Conservation (phyloP, 2,797 vertebrate species). For the Rhinella marina region DNA sequence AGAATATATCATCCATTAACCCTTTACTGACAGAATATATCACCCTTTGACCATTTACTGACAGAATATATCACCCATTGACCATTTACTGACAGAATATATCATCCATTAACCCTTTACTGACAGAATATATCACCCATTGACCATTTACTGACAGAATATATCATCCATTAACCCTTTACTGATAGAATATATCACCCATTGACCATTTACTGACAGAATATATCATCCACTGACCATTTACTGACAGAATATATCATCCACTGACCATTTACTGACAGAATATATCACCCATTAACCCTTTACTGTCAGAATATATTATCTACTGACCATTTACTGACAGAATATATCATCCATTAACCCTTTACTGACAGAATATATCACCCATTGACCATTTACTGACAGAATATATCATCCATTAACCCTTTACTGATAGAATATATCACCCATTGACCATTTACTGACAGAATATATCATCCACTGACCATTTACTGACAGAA, state of each 20-base stretch:
- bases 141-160: background rate
- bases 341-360: background rate
- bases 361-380: background rate
- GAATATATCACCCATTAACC: no score
- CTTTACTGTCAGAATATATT: no score
- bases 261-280: no score
- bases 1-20: background rate
- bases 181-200: background rate
- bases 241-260: no score
- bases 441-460: background rate
- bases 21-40: background rate
- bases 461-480: background rate
- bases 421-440: background rate
- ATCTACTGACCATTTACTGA: background rate
- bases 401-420: background rate
- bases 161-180: background rate
- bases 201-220: constrained; percentile 4
- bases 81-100: background rate
- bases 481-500: background rate
- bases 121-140: background rate
- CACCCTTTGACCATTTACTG: constrained; percentile 5
- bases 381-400: background rate
- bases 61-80: background rate
- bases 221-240: no score
- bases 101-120: background rate